phyloP scores from a whole-genome alignment of 2,113 vertebrate genomes.

The Hucho hucho region DNA sequence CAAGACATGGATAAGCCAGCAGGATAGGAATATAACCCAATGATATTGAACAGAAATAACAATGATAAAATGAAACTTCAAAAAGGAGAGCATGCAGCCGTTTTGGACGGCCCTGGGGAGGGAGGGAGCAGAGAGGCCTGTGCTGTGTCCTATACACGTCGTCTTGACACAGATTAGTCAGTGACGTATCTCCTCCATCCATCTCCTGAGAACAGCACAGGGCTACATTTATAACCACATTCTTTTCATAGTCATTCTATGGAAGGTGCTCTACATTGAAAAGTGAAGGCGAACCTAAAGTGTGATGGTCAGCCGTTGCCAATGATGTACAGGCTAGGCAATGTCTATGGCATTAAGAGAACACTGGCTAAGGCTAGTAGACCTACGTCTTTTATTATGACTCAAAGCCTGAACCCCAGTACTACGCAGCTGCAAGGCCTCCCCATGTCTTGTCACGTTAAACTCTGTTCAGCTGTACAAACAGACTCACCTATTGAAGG shows the following conservation, averaged over 20 bases:
- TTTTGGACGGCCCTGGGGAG: neutral
- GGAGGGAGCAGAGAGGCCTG: neutral
- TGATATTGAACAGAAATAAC: neutral
- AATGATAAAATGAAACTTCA: neutral
- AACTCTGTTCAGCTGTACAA: slow-evolving; percentile 14
- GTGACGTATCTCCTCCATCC: slow-evolving; percentile 39
- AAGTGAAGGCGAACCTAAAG: slow-evolving; percentile 10
- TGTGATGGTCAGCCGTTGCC: neutral
- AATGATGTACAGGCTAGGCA: neutral
- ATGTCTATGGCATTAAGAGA: slow-evolving; percentile 27
- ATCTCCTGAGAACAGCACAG: slow-evolving; percentile 48
- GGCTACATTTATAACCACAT: slow-evolving; percentile 53
- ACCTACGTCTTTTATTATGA: neutral
- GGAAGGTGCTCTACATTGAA: slow-evolving; percentile 52
- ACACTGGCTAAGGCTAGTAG: neutral
- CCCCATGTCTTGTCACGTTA: slow-evolving; percentile 22
- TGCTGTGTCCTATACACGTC: slow-evolving; percentile 13
- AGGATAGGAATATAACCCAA: neutral
- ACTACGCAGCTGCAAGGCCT: neutral
- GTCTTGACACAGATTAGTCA: slow-evolving; percentile 61
- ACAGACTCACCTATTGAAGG: slow-evolving; percentile 6
- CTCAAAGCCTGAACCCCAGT: neutral
- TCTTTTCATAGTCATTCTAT: slow-evolving; percentile 39
- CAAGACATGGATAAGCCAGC: neutral
- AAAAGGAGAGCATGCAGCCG: slow-evolving; percentile 1